These are phyloP conservation scores for Stylophora pistillata DNA, from an alignment of 64 coral and sea anemone species.

Conservation along the genomic window DNA sequence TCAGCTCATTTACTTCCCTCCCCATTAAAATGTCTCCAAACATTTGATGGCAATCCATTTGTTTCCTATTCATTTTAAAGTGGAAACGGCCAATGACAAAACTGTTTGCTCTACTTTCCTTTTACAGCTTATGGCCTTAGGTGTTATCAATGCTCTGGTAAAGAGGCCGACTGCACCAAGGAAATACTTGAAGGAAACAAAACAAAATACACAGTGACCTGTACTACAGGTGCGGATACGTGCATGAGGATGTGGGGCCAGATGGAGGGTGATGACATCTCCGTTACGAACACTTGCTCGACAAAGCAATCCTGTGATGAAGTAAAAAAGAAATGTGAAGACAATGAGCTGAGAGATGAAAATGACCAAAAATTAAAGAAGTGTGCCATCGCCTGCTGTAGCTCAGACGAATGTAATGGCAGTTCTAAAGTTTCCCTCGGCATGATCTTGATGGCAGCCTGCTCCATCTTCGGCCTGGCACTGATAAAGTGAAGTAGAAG, in stretches of 20 bases:
- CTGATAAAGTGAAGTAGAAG: not conserved
- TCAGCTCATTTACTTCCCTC: no score
- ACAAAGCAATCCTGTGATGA: not conserved
- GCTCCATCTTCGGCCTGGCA: not conserved
- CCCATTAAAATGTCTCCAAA: no score
- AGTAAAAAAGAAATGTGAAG: not conserved
- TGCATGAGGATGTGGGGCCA: not conserved
- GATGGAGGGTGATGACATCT: not conserved
- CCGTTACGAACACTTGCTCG: not conserved
- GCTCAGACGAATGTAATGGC: not conserved
- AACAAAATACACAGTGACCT: not conserved
- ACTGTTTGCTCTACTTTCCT: not conserved
- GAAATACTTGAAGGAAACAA: not conserved
- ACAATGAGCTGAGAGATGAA: not conserved
- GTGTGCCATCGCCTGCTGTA: not conserved
- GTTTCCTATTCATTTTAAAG: no score
- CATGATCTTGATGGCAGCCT: not conserved
- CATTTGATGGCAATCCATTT: no score
- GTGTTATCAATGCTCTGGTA: not conserved
- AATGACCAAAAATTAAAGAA: not conserved
- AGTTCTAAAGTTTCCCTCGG: not conserved
- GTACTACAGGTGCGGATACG: not conserved
- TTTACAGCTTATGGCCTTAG: not conserved
- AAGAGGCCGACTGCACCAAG: not conserved
- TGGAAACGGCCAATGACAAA: no score